Evolutionary conservation across 2,888 invertebrate genomes (phyloP).

Genomic region (Volucella zonaria): DNA sequence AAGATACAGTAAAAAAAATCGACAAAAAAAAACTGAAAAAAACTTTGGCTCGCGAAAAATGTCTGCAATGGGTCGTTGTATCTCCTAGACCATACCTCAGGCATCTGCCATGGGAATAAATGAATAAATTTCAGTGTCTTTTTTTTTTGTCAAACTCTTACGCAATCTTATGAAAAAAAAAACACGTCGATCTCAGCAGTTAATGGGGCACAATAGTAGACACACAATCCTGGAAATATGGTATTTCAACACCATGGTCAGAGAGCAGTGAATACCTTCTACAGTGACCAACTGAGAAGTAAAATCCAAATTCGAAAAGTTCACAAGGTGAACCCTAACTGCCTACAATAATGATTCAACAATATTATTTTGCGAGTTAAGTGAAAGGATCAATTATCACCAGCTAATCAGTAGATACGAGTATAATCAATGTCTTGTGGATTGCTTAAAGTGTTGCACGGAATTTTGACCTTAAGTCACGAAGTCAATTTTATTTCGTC

Average conservation of each 20-base stretch:
- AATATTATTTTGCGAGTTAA: background rate
- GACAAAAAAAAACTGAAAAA: background rate
- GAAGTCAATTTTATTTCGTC: conserved; percentile 40
- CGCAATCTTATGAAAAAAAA: conserved; percentile 42
- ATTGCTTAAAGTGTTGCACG: conserved; percentile 22
- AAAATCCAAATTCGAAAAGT: conserved; percentile 20
- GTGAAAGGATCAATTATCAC: conserved; percentile 73
- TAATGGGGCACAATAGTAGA: conserved; percentile 32
- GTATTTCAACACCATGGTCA: conserved; percentile 30
- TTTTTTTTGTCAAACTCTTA: conserved; percentile 44
- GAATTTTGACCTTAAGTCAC: conserved; percentile 68
- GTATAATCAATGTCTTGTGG: conserved; percentile 48
- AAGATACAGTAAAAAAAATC: background rate
- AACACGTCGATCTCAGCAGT: conserved; percentile 48
- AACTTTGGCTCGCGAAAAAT: conserved; percentile 45
- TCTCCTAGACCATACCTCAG: conserved; percentile 31
- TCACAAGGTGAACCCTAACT: conserved; percentile 55
- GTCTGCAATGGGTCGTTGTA: conserved; percentile 26
- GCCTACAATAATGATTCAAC: background rate
- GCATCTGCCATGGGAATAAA: conserved; percentile 63
- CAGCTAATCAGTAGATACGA: conserved; percentile 11
- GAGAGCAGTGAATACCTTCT: background rate
- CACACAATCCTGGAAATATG: conserved; percentile 25
- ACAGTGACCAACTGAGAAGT: conserved; percentile 19
- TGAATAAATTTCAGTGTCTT: conserved; percentile 59